Evolutionary conservation across 2,797 vertebrate genomes (phyloP).

Genomic region (Mormyrops boulengeri): DNA sequence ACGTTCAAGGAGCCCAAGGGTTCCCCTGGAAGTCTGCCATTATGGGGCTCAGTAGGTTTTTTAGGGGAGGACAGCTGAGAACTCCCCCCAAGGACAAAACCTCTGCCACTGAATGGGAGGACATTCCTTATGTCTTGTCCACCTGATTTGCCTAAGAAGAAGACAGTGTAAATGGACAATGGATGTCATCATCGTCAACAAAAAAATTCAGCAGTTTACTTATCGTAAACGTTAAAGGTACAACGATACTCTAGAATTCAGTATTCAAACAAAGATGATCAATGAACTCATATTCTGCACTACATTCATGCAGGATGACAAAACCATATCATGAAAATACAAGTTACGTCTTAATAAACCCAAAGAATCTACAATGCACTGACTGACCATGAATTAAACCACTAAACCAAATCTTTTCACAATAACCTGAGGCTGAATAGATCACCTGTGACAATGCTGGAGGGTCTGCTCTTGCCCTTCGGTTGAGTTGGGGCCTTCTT

Average conservation of each 20-base stretch:
- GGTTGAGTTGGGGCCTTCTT: slow-evolving; percentile 28
- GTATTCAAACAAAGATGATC: not conserved
- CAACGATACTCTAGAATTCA: not conserved
- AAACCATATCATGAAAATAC: not conserved
- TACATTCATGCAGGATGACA: not conserved
- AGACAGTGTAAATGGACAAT: not conserved
- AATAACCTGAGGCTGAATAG: not conserved
- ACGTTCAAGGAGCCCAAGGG: not conserved
- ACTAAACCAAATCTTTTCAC: not conserved
- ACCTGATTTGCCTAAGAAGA: slow-evolving; percentile 50
- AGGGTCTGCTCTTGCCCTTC: slow-evolving; percentile 30
- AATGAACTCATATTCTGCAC: not conserved
- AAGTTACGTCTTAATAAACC: not conserved
- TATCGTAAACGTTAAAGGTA: not conserved
- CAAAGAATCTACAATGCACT: not conserved
- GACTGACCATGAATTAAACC: not conserved
- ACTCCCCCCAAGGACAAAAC: slow-evolving; percentile 69
- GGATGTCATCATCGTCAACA: not conserved
- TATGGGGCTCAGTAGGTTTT: slow-evolving; percentile 30
- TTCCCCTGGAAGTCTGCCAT: slow-evolving; percentile 8
- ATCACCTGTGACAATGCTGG: slow-evolving; percentile 29
- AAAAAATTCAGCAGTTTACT: not conserved
- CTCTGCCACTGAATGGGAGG: slow-evolving; percentile 78
- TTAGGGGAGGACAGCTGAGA: slow-evolving; percentile 28
- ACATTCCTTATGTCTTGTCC: slow-evolving; percentile 56